Conservation (phyloP, 2,797 vertebrate genomes). For the Sebastes kiyomatsui region DNA sequence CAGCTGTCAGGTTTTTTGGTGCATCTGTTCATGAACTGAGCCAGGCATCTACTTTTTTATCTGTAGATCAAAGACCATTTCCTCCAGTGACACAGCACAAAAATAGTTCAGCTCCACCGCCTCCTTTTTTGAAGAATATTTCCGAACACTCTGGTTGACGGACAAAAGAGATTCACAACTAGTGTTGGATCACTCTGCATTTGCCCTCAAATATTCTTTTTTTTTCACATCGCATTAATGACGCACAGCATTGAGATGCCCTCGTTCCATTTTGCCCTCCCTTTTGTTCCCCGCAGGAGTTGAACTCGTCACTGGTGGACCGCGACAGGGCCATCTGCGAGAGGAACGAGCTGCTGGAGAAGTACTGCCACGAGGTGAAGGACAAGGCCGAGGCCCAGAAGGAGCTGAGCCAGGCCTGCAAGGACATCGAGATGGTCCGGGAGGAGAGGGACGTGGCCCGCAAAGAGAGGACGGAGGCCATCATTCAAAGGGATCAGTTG, state of each 20-base stretch:
- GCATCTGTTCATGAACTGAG: background rate
- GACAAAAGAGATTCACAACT: constrained; percentile 34
- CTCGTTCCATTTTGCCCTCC: constrained; percentile 28
- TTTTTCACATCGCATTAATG: constrained; percentile 32
- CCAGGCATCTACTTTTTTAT: constrained; percentile 5
- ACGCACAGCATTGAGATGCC: constrained; percentile 30
- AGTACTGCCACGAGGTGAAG: constrained; percentile 93
- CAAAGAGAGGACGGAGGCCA: constrained; percentile 90
- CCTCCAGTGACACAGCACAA: constrained; percentile 2
- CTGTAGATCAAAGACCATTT: constrained; percentile 25
- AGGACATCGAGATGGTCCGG: constrained; percentile 91
- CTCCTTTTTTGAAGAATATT: constrained; percentile 31
- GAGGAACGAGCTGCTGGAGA: constrained; percentile 93
- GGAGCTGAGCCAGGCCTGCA: constrained; percentile 92
- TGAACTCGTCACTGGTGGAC: constrained; percentile 90
- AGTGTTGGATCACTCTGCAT: constrained; percentile 17
- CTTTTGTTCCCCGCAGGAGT: constrained; percentile 78
- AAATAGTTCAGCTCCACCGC: constrained; percentile 21
- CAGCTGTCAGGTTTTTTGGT: background rate
- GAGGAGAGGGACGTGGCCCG: constrained; percentile 91
- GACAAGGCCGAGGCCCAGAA: constrained; percentile 92
- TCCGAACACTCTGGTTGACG: constrained; percentile 29
- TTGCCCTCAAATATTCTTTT: constrained; percentile 13
- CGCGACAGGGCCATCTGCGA: constrained; percentile 90
- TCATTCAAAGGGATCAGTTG: constrained; percentile 91